These are phyloP conservation scores for Teleogryllus occipitalis DNA, from an alignment of 1,140 invertebrate genomes.

Conservation along the genomic window DNA sequence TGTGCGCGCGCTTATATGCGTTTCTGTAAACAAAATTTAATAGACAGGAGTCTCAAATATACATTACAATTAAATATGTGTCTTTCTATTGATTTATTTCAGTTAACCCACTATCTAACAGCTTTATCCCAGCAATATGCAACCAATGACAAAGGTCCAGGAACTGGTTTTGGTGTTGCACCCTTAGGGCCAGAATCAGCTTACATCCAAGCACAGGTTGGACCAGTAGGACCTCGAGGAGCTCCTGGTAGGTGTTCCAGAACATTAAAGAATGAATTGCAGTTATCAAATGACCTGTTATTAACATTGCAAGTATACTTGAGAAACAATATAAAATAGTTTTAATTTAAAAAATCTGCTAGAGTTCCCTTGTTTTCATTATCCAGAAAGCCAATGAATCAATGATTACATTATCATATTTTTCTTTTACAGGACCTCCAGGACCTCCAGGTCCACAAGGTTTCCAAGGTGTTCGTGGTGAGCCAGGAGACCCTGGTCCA, in stretches of 20 bases:
- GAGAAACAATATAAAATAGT: background rate
- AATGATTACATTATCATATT: background rate
- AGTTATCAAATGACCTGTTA: background rate
- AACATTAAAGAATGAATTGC: too few species aligned
- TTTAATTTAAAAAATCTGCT: background rate
- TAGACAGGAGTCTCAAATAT: too few species aligned
- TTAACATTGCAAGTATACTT: constrained; percentile 12
- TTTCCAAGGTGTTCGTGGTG: constrained; percentile 58
- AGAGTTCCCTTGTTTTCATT: background rate
- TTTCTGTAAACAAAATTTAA: too few species aligned
- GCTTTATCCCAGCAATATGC: constrained; percentile 45
- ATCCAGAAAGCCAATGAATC: too few species aligned
- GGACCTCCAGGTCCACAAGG: constrained; percentile 76
- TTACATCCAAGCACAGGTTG: constrained; percentile 69
- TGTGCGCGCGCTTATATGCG: too few species aligned
- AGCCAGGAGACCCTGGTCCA: constrained; percentile 59
- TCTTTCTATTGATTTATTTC: background rate
- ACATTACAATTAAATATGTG: too few species aligned
- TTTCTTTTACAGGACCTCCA: constrained; percentile 43
- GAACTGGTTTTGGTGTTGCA: constrained; percentile 34
- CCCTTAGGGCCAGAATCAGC: constrained; percentile 42
- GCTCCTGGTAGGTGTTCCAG: constrained; percentile 43
- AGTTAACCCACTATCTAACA: constrained; percentile 53
- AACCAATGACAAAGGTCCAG: constrained; percentile 64
- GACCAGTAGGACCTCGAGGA: constrained; percentile 61